These are phyloP conservation scores for Sipunculus nudus DNA, from an alignment of 2,888 invertebrate genomes.

Conservation along the genomic window DNA sequence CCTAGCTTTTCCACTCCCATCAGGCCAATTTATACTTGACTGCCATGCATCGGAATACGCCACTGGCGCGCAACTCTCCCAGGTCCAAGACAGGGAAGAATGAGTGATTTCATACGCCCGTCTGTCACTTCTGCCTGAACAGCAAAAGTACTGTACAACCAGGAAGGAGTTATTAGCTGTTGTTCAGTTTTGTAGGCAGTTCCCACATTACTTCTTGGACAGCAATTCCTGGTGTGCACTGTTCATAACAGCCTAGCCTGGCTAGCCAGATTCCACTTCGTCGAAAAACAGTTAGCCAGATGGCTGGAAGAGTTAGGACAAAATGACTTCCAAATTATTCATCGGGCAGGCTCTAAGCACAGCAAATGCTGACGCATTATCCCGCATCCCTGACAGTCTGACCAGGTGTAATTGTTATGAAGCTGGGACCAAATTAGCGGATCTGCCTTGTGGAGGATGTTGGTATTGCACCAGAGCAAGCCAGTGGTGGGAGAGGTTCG, in stretches of 20 bases:
- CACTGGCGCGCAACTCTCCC: neutral
- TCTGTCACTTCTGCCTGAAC: neutral
- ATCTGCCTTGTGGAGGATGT: constrained; percentile 1
- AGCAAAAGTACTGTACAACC: neutral
- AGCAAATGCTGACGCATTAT: constrained; percentile 1
- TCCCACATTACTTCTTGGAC: neutral
- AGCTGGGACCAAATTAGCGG: neutral
- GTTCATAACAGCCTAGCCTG: neutral
- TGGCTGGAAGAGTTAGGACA: constrained; percentile 1
- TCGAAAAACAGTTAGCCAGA: neutral
- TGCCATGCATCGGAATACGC: neutral
- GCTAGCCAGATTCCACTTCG: neutral
- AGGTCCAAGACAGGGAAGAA: neutral
- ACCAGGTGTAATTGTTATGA: neutral
- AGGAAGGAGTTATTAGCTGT: neutral
- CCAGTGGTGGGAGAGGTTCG: too few species aligned
- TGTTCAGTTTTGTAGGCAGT: neutral
- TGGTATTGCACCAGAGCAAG: neutral
- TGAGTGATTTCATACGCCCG: neutral
- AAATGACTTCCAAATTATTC: neutral
- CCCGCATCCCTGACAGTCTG: neutral
- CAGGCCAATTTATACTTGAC: too few species aligned
- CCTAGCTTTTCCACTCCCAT: too few species aligned
- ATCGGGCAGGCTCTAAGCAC: neutral
- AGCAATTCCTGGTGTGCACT: neutral